Evolutionary conservation across 37 sponge, comb jelly and placozoan genomes (phyloP).

Genomic region (Beroe ovata): DNA sequence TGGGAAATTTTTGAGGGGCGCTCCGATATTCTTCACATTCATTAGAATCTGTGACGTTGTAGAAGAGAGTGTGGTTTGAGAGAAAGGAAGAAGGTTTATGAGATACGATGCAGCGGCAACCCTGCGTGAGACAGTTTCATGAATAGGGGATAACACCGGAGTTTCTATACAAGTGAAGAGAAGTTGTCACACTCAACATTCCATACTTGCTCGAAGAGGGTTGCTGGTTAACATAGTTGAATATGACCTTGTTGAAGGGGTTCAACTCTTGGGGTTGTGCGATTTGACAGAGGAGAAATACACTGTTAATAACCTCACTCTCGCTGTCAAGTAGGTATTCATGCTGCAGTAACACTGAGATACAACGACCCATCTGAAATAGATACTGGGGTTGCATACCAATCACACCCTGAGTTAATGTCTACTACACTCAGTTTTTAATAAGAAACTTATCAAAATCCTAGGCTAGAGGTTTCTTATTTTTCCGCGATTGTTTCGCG

Average conservation of each 20-base stretch:
- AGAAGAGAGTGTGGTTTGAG: conserved; percentile 25
- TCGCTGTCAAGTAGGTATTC: conserved; percentile 27
- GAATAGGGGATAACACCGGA: no score
- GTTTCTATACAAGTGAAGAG: no score
- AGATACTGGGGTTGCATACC: no score
- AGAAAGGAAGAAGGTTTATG: conserved; percentile 44
- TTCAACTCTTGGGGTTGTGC: conserved; percentile 55
- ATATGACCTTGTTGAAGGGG: conserved; percentile 49
- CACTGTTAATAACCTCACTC: conserved; percentile 42
- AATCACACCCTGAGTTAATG: no score
- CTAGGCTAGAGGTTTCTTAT: no score
- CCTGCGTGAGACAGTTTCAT: not conserved
- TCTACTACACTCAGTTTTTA: no score
- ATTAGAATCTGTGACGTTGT: conserved; percentile 24
- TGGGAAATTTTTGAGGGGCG: conserved; percentile 52
- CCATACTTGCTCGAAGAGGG: conserved; percentile 5
- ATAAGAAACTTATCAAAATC: no score
- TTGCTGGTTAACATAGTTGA: conserved; percentile 62
- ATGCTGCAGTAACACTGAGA: conserved; percentile 12
- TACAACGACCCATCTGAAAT: conserved; percentile 62
- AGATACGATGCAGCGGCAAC: conserved; percentile 11
- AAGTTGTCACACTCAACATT: no score
- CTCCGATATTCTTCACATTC: not conserved
- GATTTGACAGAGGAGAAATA: conserved; percentile 40
- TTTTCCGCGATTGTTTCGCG: no score